Evolutionary conservation across 2,797 vertebrate species (phyloP), one percentile per base, ranked within the genome.

Genomic region (Vireo griseus): DNA sequence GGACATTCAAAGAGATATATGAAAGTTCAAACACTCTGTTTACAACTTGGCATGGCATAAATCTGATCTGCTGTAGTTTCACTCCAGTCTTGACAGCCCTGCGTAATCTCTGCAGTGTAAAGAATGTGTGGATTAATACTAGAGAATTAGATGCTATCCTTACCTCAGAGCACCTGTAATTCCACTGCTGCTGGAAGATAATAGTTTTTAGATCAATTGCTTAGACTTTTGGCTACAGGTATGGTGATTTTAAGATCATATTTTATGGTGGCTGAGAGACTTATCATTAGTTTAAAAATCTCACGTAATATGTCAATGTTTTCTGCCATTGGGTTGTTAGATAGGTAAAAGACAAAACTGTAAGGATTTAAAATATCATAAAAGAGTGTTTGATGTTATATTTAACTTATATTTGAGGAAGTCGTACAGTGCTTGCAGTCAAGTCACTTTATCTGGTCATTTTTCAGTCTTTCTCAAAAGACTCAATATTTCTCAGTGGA

Each of bases 161-260:
- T 88, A 90, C 75, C 76, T 79, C 86, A 62, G 71, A 93, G 83
- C 48, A 78, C 69, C 79, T 88, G 57, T 79, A 79, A 84, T 94
- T 87, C 76, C 55, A 75, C 76, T 88, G 72, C 54, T 86, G 58
- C 51, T 90, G 69, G 55, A 90, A 92, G 90, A 92, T 86, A 94
- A 95, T 91, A 75, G 76, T 66, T 94, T 95, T 95, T 76, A 95
- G 92, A 96, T 94, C 62, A 83, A 94, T 90, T 92, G 67, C 76
- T 86, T 86, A 84, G 73, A 78, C 76, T 77, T 88, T 50, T 80
- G 68, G 65, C 50, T 50, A 75, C 44, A 85, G 39, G 54, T 74
- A 80, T 14, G 52, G 76, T 67, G 87, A 87, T 90, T 95, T 90
- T 78, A 80, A 85, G 29, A 35, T 91, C 54, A 13, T 91, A 74